Evolutionary conservation across 2,113 vertebrate genomes (phyloP).

Genomic region (Anguilla japonica): DNA sequence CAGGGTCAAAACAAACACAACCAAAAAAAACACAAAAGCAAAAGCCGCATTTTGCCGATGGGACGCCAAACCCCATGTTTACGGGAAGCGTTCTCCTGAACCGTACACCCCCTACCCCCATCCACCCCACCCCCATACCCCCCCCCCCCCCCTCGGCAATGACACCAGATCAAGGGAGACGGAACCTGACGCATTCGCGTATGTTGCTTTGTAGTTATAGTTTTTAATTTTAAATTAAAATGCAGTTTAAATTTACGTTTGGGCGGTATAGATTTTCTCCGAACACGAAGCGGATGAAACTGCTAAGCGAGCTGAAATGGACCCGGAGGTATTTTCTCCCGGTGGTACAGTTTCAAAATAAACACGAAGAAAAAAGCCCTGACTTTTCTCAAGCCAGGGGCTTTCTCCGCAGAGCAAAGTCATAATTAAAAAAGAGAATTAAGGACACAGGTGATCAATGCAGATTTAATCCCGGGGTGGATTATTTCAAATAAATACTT

Average conservation of each 20-base stretch:
- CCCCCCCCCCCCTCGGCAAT: too few species aligned
- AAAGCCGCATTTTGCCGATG: neutral
- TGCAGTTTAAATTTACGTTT: conserved; percentile 65
- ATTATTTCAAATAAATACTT: conserved; percentile 62
- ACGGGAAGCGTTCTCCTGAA: neutral
- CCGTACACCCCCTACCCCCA: neutral
- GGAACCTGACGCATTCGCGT: neutral
- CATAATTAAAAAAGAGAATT: conserved; percentile 65
- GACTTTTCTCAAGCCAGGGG: conserved; percentile 58
- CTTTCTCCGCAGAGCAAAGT: conserved; percentile 65
- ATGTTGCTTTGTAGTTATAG: conserved; percentile 56
- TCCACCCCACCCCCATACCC: too few species aligned
- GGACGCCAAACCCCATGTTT: neutral
- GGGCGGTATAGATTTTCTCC: conserved; percentile 64
- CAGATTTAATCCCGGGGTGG: conserved; percentile 54
- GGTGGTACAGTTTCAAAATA: conserved; percentile 68
- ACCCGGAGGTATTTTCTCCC: conserved; percentile 66
- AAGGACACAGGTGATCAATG: conserved; percentile 62
- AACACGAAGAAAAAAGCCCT: conserved; percentile 62
- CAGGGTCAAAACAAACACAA: conserved; percentile 17
- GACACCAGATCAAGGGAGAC: conserved; percentile 3
- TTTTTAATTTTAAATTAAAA: neutral
- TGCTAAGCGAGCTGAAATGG: conserved; percentile 53
- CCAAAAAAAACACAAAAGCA: neutral
- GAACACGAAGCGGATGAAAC: conserved; percentile 51